phyloP scores from a whole-genome alignment of 2,888 invertebrate species.

The Geophilus truncorum region DNA sequence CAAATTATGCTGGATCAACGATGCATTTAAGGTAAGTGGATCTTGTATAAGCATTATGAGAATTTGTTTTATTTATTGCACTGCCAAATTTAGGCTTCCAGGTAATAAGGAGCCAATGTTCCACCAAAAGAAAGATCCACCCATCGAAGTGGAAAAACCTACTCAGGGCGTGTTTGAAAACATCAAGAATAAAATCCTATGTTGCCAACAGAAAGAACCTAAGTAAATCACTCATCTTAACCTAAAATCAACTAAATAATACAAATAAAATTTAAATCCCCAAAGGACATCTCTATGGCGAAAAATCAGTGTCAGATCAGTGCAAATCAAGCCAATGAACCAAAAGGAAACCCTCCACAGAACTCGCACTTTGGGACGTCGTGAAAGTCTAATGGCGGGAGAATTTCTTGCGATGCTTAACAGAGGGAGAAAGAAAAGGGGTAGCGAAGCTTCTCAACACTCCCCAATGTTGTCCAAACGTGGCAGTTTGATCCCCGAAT shows the following conservation, averaged over 20 bases:
- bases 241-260: neutral
- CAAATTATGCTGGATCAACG: slow-evolving; percentile 39
- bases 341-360: neutral
- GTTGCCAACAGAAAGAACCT: neutral
- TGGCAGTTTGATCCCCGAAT: neutral
- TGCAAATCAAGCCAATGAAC: neutral
- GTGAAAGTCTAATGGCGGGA: slow-evolving; percentile 36
- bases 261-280: neutral
- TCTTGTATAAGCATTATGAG: neutral
- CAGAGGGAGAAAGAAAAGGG: slow-evolving; percentile 31
- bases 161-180: neutral
- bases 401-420: slow-evolving; percentile 36
- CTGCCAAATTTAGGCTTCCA: neutral
- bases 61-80: neutral
- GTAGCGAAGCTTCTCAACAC: neutral
- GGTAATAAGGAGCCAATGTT: slow-evolving; percentile 5
- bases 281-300: neutral
- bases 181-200: neutral
- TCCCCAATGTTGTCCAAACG: slow-evolving; percentile 5
- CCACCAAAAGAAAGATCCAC: neutral
- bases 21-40: slow-evolving; percentile 39
- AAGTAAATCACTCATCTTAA: neutral
- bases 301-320: slow-evolving; percentile 14
- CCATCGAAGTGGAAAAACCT: neutral
- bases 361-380: slow-evolving; percentile 35